Evolutionary conservation across 2,797 vertebrate species (phyloP).

Genomic region (Coluber constrictor): DNA sequence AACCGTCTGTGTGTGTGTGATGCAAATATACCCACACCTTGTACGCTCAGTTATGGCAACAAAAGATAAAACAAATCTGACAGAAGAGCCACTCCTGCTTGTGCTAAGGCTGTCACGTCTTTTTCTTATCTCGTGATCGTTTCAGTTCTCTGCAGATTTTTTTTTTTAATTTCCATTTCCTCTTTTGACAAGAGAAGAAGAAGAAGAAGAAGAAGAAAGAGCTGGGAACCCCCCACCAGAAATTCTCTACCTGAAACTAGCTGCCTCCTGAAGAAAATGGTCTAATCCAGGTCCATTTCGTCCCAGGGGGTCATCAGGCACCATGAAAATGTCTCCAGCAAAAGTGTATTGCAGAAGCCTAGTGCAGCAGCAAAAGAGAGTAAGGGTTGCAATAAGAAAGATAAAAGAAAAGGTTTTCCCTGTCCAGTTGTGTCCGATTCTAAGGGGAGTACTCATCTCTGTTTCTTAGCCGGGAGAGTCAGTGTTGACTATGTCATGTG

Average conservation of each 20-base stretch:
- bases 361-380: conserved; percentile 36
- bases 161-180: neutral
- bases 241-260: conserved; percentile 70
- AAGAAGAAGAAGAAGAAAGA: neutral
- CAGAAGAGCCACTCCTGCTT: neutral
- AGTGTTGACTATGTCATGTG: neutral
- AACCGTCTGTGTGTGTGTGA: neutral
- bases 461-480: neutral
- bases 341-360: conserved; percentile 95
- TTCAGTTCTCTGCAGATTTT: neutral
- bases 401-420: neutral
- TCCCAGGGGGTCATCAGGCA: conserved; percentile 95
- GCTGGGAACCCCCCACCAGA: neutral
- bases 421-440: neutral
- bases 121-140: neutral
- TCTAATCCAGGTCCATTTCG: conserved; percentile 88
- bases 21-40: neutral
- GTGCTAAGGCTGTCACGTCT: neutral
- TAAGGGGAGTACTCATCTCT: neutral
- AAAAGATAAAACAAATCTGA: conserved; percentile 1
- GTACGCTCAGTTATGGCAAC: conserved; percentile 33
- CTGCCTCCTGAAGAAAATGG: conserved; percentile 80
- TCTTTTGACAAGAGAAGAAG: neutral
- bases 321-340: conserved; percentile 95
- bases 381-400: neutral